Evolutionary conservation across 2,797 vertebrate genomes (phyloP).

Genomic region (Lutra lutra): DNA sequence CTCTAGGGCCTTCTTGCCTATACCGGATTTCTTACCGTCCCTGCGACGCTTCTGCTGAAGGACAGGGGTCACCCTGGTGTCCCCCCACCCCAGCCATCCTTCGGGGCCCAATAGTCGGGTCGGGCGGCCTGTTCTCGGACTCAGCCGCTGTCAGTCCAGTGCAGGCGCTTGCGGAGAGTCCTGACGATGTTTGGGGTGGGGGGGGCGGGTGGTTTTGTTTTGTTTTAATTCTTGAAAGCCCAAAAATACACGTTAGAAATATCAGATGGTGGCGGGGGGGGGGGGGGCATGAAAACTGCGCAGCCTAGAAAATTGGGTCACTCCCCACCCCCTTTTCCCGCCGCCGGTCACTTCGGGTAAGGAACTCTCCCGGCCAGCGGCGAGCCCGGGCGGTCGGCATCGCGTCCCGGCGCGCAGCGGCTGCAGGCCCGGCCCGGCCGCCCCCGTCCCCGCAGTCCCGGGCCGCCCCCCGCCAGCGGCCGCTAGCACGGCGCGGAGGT

Average conservation of each 20-base stretch:
- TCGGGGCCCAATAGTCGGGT: background rate
- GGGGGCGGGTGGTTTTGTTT: background rate
- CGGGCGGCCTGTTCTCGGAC: background rate
- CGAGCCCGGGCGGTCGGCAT: background rate
- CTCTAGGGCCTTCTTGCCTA: background rate
- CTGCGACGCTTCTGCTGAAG: background rate
- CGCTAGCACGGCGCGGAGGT: slow-evolving; percentile 62
- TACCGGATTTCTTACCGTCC: background rate
- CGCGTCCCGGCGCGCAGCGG: background rate
- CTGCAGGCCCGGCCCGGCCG: background rate
- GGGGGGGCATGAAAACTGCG: background rate
- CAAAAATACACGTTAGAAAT: background rate
- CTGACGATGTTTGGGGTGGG: background rate
- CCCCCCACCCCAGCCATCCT: background rate
- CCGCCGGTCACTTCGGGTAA: background rate
- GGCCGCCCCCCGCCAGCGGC: slow-evolving; percentile 26
- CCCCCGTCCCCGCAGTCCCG: background rate
- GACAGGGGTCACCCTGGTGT: background rate
- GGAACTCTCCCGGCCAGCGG: background rate
- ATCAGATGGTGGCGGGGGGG: slow-evolving; percentile 1
- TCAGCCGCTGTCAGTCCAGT: background rate
- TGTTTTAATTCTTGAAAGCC: background rate
- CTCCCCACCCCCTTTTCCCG: background rate
- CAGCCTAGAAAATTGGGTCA: background rate
- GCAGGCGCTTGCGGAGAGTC: background rate